Base-by-base conservation (phyloP, 2,888 invertebrate species). In the Eupeodes luniger region DNA sequence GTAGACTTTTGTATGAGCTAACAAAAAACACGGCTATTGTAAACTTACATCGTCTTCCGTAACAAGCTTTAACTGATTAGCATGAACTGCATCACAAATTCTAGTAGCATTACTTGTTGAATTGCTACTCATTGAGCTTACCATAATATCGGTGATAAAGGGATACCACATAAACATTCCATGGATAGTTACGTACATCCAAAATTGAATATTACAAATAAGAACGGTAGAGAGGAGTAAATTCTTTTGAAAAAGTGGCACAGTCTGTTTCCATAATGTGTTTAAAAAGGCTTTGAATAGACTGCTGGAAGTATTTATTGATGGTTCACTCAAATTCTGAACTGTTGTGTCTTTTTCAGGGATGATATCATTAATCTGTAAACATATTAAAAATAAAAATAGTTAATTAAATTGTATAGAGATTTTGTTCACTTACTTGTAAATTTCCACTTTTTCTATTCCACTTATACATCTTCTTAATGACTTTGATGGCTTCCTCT, bases 111-210 rank as follows among this genome's bases (percentile, higher is more conserved):
- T 78, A 9, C 85, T 89, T 10, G 85, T 89, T 0, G 92, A 91
- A 80, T 91, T 89, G 9, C 85, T 74, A 4, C 90, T 82, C 69
- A 90, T 90, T 72, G 90, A 92, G 12, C 91, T 90, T 0, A 91
- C 91, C 80, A 92, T 90, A 27, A 91, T 91, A 77, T 93, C 92
- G 44, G 92, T 90, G 16, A 92, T 92, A 40, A 92, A 92, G 0
- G 93, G 93, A 69, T 92, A 92, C 92, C 92, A 93, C 91, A 93
- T 91, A 72, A 91, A 91, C 75, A 93, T 82, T 0, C 92, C 92
- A 82, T 92, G 91, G 3, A 91, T 91, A 44, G 91, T 91, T 1
- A 91, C 90, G 83, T 90, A 92, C 34, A 92, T 90, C 78, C 91
- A 91, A 85, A 93, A 93, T 89, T 93, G 92, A 44, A 93, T 90